phyloP scores from a whole-genome alignment of 1,140 invertebrate genomes.

The Melitaea cinxia region DNA sequence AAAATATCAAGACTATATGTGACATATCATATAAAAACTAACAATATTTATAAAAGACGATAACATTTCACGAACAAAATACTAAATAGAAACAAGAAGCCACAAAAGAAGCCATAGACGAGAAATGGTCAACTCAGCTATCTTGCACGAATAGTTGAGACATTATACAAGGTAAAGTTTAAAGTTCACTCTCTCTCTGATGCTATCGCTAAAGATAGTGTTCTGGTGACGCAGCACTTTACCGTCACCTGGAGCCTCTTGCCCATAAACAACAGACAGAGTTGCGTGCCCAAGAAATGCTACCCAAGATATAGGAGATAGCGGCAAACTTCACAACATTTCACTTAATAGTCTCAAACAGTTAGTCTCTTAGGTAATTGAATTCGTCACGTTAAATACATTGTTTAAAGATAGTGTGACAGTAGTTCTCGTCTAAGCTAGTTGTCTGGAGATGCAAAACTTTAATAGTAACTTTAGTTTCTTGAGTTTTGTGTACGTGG shows the following conservation, averaged over 20 bases:
- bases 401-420: not conserved
- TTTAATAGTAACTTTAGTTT: not conserved
- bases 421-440: not conserved
- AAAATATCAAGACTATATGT: no score
- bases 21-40: no score
- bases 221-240: slow-evolving; percentile 35
- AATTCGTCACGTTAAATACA: not conserved
- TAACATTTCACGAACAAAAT: not conserved
- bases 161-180: slow-evolving; percentile 14
- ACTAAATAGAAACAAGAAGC: slow-evolving; percentile 17
- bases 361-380: not conserved
- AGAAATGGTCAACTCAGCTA: slow-evolving; percentile 11
- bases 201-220: slow-evolving; percentile 40
- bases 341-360: not conserved
- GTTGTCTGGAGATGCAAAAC: slow-evolving; percentile 3
- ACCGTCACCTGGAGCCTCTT: slow-evolving; percentile 41
- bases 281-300: slow-evolving; percentile 36
- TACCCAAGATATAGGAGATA: slow-evolving; percentile 24
- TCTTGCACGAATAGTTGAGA: not conserved
- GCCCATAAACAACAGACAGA: slow-evolving; percentile 42
- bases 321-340: slow-evolving; percentile 16
- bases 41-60: no score
- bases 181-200: slow-evolving; percentile 39
- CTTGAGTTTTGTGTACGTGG: not conserved
- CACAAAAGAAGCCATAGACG: slow-evolving; percentile 20